These are phyloP conservation scores for Agrochola circellaris DNA, from an alignment of 2,888 invertebrate genomes.

Conservation along the genomic window DNA sequence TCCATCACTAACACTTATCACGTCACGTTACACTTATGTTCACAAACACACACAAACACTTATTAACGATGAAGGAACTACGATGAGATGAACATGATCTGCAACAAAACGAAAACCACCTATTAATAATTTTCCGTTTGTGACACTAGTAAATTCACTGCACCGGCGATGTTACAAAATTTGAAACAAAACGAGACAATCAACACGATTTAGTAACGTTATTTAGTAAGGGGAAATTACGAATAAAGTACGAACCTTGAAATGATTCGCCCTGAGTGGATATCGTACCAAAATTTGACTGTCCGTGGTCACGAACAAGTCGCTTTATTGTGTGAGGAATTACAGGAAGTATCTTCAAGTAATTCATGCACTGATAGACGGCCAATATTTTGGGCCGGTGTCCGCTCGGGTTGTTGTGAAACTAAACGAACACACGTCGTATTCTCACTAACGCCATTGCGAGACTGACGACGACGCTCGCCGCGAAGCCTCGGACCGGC, in stretches of 20 bases:
- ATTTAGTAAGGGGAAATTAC: constrained; percentile 89
- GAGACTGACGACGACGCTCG: constrained; percentile 86
- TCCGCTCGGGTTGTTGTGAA: constrained; percentile 89
- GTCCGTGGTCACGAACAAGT: constrained; percentile 86
- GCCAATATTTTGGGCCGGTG: constrained; percentile 91
- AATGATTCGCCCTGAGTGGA: constrained; percentile 90
- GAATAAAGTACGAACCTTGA: constrained; percentile 90
- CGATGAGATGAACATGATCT: constrained; percentile 90
- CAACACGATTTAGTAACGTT: constrained; percentile 80
- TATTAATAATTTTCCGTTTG: constrained; percentile 74
- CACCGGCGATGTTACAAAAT: constrained; percentile 82
- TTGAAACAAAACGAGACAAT: constrained; percentile 76
- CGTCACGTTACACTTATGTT: constrained; percentile 84
- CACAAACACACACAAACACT: constrained; percentile 88
- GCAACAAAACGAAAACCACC: constrained; percentile 83
- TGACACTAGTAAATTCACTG: constrained; percentile 74
- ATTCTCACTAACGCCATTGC: constrained; percentile 89
- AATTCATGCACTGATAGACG: constrained; percentile 89
- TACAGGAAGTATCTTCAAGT: constrained; percentile 86
- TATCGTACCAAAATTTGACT: constrained; percentile 91
- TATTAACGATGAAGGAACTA: constrained; percentile 87
- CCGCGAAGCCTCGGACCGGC: constrained; percentile 86
- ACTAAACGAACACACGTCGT: constrained; percentile 89
- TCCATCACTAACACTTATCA: constrained; percentile 87
- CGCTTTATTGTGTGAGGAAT: constrained; percentile 83